phyloP scores from a whole-genome alignment of 2,888 invertebrate species.

The Alentia gelatinosa region DNA sequence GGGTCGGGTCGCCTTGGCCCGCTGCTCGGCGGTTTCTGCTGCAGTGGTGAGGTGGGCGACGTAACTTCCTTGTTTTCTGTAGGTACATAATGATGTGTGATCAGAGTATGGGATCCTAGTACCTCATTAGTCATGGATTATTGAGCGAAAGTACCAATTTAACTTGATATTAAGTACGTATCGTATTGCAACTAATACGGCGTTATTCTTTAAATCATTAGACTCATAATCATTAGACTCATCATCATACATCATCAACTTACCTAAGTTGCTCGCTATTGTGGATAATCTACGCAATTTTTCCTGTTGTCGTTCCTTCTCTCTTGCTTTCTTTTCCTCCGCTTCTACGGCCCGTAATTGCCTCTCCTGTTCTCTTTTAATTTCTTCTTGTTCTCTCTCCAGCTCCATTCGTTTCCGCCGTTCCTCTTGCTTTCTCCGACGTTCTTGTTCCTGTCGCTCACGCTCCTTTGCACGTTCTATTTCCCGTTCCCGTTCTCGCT shows the following conservation, averaged over 20 bases:
- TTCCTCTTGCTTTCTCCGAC: background rate
- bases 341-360: background rate
- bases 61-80: too few relatives aligned
- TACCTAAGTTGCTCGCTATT: background rate
- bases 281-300: background rate
- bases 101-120: too few relatives aligned
- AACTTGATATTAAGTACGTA: too few relatives aligned
- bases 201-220: too few relatives aligned
- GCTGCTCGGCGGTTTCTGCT: conserved; percentile 19
- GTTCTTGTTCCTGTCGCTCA: background rate
- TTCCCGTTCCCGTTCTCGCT: background rate
- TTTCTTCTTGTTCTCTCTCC: conserved; percentile 11
- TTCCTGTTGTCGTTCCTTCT: conserved; percentile 48
- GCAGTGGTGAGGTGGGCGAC: background rate
- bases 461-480: background rate
- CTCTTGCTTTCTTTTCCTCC: conserved; percentile 6
- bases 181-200: too few relatives aligned
- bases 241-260: background rate
- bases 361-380: background rate
- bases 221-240: too few relatives aligned
- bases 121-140: too few relatives aligned
- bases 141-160: too few relatives aligned
- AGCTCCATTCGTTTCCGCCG: background rate
- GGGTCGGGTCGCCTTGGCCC: background rate
- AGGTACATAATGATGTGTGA: too few relatives aligned